Conservation (phyloP, 2,888 invertebrate genomes). For the Megalurothrips usitatus region DNA sequence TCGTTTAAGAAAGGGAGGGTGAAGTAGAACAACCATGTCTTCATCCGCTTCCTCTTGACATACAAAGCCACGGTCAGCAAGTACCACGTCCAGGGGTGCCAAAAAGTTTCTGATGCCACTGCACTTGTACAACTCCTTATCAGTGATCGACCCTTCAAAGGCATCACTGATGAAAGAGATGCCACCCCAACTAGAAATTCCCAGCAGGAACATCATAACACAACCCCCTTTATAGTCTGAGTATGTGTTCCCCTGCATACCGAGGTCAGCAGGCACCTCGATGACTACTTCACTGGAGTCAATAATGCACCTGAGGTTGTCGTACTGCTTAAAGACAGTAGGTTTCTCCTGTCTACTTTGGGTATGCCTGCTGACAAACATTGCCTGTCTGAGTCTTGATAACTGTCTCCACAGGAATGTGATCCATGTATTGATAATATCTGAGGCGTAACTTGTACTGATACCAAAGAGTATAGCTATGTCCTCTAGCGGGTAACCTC, state of each 20-base stretch:
- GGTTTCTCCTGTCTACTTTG: background rate
- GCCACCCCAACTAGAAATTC: background rate
- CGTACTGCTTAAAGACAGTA: background rate
- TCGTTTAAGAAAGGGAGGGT: background rate
- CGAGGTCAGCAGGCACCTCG: background rate
- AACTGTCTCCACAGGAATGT: background rate
- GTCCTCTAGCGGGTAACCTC: background rate
- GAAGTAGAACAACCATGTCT: background rate
- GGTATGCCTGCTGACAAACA: background rate
- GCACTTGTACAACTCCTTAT: background rate
- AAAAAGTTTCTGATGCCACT: background rate
- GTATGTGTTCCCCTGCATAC: background rate
- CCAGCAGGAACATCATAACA: background rate
- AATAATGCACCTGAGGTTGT: background rate
- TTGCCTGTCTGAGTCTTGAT: background rate
- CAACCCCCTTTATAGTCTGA: background rate
- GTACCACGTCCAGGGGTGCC: background rate
- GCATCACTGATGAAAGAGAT: background rate
- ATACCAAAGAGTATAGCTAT: background rate
- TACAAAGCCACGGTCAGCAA: background rate
- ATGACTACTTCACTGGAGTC: background rate
- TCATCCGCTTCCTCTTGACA: background rate
- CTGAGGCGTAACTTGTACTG: background rate
- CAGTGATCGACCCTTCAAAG: background rate
- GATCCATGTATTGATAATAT: background rate